Conservation (phyloP, 2,797 vertebrate species). For the Petrocephalus sullivani region DNA sequence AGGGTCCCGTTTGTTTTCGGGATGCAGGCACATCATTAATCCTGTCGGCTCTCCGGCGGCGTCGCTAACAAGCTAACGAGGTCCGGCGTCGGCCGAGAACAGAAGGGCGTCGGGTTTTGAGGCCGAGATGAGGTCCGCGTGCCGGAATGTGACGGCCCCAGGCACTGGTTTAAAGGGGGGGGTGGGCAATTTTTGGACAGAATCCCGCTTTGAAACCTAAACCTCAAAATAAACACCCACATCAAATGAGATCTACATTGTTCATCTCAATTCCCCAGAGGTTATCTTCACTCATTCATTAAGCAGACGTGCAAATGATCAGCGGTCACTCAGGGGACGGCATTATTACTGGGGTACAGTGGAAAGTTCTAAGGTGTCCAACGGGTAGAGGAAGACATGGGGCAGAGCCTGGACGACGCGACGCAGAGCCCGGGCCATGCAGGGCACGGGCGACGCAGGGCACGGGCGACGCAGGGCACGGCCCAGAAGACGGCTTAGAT, state of each 20-base stretch:
- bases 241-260: not conserved
- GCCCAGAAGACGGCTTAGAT: too few species aligned
- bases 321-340: not conserved
- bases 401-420: too few species aligned
- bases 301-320: not conserved
- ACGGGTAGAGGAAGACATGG: too few species aligned
- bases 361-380: not conserved
- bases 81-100: not conserved
- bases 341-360: too few species aligned
- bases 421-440: too few species aligned
- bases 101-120: not conserved
- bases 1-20: not conserved
- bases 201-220: not conserved
- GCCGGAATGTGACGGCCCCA: not conserved
- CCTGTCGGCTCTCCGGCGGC: not conserved
- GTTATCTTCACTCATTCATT: not conserved
- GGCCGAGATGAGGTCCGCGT: not conserved
- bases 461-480: too few species aligned
- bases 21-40: slow-evolving; percentile 14
- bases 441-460: too few species aligned
- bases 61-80: slow-evolving; percentile 14
- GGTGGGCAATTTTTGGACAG: not conserved
- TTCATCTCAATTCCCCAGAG: not conserved
- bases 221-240: not conserved
- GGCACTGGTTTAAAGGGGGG: not conserved